A percentile compares a stretch with the other conserved stretches of the same genome.
Evolutionary conservation across 1,140 invertebrate species (phyloP).

Genomic region (Pseudomyrmex sp.): DNA sequence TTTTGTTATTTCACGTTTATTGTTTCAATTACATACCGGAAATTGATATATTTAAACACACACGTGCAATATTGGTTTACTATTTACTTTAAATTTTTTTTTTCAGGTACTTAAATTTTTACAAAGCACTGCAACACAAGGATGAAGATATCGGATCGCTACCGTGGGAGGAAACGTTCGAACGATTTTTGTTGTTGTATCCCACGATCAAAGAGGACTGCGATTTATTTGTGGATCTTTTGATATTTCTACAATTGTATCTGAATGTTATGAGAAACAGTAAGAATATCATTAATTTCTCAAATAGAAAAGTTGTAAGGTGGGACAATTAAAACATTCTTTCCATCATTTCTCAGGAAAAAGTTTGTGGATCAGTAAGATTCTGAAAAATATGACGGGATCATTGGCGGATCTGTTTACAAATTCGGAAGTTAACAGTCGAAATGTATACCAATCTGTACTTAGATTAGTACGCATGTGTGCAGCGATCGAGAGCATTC

Average conservation of each 20-base stretch:
- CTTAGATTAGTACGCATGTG: slow-evolving; percentile 79
- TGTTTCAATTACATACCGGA: neutral
- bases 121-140: slow-evolving; percentile 71
- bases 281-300: slow-evolving; percentile 22
- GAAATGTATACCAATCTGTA: slow-evolving; percentile 79
- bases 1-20: slow-evolving; percentile 15
- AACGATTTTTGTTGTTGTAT: slow-evolving; percentile 86
- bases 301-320: neutral
- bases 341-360: slow-evolving; percentile 60
- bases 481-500: slow-evolving; percentile 70
- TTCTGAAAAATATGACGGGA: slow-evolving; percentile 79
- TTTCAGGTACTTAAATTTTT: slow-evolving; percentile 78
- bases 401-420: slow-evolving; percentile 77
- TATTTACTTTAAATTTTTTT: neutral
- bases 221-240: slow-evolving; percentile 85
- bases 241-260: slow-evolving; percentile 86
- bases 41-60: neutral
- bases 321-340: neutral
- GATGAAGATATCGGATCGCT: slow-evolving; percentile 82
- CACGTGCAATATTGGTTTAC: neutral
- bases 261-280: slow-evolving; percentile 76
- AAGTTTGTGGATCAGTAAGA: slow-evolving; percentile 73
- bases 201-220: slow-evolving; percentile 87
- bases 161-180: slow-evolving; percentile 87
- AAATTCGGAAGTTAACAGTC: slow-evolving; percentile 74